phyloP scores from a whole-genome alignment of 2,113 vertebrate genomes.

The Bubalus kerabau region DNA sequence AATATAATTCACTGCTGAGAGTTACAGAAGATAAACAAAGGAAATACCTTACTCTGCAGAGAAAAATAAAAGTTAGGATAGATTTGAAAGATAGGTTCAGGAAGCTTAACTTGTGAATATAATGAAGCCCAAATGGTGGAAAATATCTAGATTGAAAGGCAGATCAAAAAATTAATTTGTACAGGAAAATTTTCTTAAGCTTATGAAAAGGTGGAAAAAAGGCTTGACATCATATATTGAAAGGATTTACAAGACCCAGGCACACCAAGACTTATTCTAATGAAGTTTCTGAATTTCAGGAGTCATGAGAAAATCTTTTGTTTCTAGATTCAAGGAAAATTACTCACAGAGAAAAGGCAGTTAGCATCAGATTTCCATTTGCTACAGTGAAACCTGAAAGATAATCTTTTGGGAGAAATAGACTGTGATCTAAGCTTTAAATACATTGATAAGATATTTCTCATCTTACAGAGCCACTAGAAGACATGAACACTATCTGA shows the following conservation, averaged over 20 bases:
- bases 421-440: neutral
- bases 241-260: neutral
- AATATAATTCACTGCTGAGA: neutral
- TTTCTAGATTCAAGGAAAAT: neutral
- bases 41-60: neutral
- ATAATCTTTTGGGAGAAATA: neutral
- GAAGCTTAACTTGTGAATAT: neutral
- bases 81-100: neutral
- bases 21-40: neutral
- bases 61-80: neutral
- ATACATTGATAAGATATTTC: neutral
- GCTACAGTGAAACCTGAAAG: neutral
- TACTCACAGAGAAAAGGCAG: neutral
- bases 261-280: neutral
- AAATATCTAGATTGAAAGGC: neutral
- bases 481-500: neutral
- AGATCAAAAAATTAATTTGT: neutral
- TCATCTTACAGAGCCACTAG: neutral
- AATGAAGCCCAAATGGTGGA: neutral
- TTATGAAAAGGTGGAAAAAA: neutral
- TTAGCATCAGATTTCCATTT: neutral
- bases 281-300: neutral
- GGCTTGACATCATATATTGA: neutral
- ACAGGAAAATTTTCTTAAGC: neutral
- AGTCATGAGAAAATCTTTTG: neutral